phyloP scores from a whole-genome alignment of 2,888 invertebrate species.

The Synergus gifuensis region DNA sequence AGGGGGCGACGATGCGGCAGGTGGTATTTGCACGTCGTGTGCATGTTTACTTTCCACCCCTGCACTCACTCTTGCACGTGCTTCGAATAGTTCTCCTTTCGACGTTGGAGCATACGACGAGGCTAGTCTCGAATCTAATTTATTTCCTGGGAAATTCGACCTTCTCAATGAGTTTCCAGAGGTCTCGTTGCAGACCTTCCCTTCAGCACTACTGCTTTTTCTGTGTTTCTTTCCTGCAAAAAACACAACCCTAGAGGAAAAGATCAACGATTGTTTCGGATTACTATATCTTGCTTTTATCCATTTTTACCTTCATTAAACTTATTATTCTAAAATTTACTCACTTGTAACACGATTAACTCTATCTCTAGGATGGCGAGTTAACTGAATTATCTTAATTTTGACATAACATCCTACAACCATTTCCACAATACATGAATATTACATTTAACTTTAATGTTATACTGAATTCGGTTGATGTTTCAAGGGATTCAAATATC shows the following conservation, averaged over 20 bases:
- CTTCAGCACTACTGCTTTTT: neutral
- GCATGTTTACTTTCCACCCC: conserved; percentile 41
- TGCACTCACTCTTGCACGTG: conserved; percentile 40
- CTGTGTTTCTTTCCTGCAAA: neutral
- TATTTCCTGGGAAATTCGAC: conserved; percentile 36
- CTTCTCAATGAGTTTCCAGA: conserved; percentile 36
- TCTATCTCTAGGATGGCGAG: too few relatives aligned
- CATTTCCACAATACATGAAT: neutral
- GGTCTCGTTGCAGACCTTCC: conserved; percentile 24
- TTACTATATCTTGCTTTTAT: neutral
- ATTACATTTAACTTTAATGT: neutral
- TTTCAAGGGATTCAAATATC: conserved; percentile 1
- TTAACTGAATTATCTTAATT: neutral
- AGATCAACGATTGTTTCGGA: neutral
- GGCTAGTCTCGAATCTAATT: conserved; percentile 41
- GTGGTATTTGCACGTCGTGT: conserved; percentile 41
- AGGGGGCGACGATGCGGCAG: conserved; percentile 40
- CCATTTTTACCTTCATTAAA: too few relatives aligned
- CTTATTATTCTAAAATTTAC: too few relatives aligned
- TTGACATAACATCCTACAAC: neutral
- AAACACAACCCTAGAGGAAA: neutral
- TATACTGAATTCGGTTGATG: neutral
- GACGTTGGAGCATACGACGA: conserved; percentile 35
- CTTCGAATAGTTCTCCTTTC: conserved; percentile 42
- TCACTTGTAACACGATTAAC: too few relatives aligned